Percentiles rank a stretch among this genome's conserved stretches.
These are phyloP conservation scores for Typhlichthys subterraneus DNA, from an alignment of 2,797 vertebrate species.

Conservation along the genomic window DNA sequence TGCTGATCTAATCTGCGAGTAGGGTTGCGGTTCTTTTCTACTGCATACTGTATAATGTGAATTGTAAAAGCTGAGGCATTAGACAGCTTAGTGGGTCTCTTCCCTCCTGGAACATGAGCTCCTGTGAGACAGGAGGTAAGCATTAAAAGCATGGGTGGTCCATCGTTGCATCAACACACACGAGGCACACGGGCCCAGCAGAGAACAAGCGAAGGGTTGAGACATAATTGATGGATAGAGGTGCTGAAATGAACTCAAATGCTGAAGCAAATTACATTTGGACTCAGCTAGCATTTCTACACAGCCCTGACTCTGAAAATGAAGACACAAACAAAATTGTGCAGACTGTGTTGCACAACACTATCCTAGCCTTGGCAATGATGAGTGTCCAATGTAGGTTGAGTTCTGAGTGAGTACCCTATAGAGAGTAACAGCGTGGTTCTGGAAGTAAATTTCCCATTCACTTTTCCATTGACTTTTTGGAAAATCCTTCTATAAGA, in stretches of 20 bases:
- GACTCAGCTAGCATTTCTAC: too few species aligned
- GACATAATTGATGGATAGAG: background rate
- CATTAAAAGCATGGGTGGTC: constrained; percentile 74
- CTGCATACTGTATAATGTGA: constrained; percentile 18
- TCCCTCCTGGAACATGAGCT: constrained; percentile 45
- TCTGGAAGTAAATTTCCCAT: too few species aligned
- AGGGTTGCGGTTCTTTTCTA: constrained; percentile 23
- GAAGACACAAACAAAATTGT: too few species aligned
- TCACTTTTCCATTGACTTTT: too few species aligned
- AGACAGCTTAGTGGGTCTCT: constrained; percentile 56
- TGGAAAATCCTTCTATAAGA: too few species aligned
- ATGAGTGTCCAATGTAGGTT: too few species aligned
- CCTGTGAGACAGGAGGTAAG: constrained; percentile 61
- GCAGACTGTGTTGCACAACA: too few species aligned
- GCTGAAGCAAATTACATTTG: background rate
- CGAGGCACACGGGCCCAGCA: constrained; percentile 7
- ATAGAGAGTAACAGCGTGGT: too few species aligned
- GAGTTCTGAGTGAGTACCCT: too few species aligned
- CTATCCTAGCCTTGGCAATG: too few species aligned
- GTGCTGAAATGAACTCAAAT: constrained; percentile 29
- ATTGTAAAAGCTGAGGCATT: constrained; percentile 55
- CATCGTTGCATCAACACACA: constrained; percentile 33
- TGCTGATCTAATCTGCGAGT: constrained; percentile 25
- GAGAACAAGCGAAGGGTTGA: constrained; percentile 13
- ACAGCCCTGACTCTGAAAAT: too few species aligned